phyloP scores from a whole-genome alignment of 2,888 invertebrate species.

The Nesidiocoris tenuis region DNA sequence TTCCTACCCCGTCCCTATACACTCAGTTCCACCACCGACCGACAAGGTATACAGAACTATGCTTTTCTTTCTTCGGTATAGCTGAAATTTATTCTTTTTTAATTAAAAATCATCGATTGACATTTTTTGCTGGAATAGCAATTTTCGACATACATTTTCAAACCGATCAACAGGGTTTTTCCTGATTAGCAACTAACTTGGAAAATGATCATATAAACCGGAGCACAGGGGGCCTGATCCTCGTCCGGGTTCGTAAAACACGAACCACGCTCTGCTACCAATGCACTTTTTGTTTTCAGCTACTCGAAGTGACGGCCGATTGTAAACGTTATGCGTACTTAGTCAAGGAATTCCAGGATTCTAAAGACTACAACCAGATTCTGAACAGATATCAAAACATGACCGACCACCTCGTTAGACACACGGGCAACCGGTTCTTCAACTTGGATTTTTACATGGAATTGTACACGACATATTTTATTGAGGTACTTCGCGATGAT shows the following conservation, averaged over 20 bases:
- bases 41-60: slow-evolving; percentile 18
- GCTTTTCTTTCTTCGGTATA: too few relatives aligned
- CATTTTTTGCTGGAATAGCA: too few relatives aligned
- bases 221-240: too few relatives aligned
- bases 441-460: slow-evolving; percentile 39
- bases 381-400: slow-evolving; percentile 26
- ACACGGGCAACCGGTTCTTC: slow-evolving; percentile 23
- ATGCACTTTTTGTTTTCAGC: too few relatives aligned
- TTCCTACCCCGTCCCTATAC: slow-evolving; percentile 28
- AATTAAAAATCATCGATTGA: too few relatives aligned
- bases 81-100: too few relatives aligned
- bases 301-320: slow-evolving; percentile 27
- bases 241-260: too few relatives aligned
- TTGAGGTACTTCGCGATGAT: slow-evolving; percentile 8
- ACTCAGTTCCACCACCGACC: slow-evolving; percentile 15
- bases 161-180: too few relatives aligned
- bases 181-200: too few relatives aligned
- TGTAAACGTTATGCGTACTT: slow-evolving; percentile 15
- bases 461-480: slow-evolving; percentile 21
- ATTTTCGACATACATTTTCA: too few relatives aligned
- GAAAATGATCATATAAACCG: too few relatives aligned
- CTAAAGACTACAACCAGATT: slow-evolving; percentile 22
- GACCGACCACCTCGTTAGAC: slow-evolving; percentile 29
- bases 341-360: slow-evolving; percentile 23
- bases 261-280: too few relatives aligned